phyloP scores from a whole-genome alignment of 2,797 vertebrate genomes.

The Pangasius macronema region DNA sequence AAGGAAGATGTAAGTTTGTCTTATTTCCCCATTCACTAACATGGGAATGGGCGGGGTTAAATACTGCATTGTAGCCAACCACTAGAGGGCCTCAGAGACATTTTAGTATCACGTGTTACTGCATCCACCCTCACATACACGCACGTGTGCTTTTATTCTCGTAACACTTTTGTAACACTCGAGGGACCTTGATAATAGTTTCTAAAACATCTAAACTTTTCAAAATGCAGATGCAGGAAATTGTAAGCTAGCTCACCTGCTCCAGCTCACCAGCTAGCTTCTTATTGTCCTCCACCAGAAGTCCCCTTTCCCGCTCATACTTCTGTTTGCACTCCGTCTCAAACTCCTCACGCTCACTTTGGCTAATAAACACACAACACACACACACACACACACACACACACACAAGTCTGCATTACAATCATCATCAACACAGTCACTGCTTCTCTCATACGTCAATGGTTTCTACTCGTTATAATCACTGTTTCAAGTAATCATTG shows the following conservation, averaged over 20 bases:
- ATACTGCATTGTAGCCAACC: neutral
- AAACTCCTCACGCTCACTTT: conserved; percentile 93
- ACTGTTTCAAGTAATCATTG: neutral
- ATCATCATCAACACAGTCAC: neutral
- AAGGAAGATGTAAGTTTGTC: neutral
- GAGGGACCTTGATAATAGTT: neutral
- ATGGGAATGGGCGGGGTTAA: neutral
- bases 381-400: conserved; percentile 24
- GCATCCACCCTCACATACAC: neutral
- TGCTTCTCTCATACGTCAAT: neutral
- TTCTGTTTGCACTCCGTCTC: conserved; percentile 92
- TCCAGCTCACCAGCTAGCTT: conserved; percentile 92
- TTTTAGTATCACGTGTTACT: neutral
- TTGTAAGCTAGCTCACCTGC: conserved; percentile 75
- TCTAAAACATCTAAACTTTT: neutral
- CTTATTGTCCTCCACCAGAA: conserved; percentile 90
- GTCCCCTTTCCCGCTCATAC: conserved; percentile 86
- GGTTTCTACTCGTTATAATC: neutral
- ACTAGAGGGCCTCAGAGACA: neutral
- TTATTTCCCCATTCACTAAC: neutral
- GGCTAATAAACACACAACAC: conserved; percentile 69
- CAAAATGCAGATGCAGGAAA: neutral
- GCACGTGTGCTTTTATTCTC: neutral
- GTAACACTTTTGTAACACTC: neutral
- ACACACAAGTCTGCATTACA: conserved; percentile 52